Conservation (phyloP, 2,888 invertebrate species). For the Tetropium fuscum region DNA sequence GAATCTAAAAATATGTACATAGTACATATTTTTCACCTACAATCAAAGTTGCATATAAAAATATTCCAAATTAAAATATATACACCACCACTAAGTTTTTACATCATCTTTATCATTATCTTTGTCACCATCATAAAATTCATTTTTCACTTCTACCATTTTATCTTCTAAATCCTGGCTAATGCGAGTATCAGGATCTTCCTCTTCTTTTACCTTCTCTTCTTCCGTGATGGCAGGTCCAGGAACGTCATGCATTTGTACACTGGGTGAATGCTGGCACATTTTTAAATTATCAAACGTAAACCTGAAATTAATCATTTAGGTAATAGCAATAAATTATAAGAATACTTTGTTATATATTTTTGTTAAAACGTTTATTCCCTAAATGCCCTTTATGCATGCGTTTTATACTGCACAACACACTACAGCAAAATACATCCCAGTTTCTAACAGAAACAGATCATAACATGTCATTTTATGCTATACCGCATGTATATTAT, state of each 20-base stretch:
- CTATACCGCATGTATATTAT: too few relatives aligned
- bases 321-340: too few relatives aligned
- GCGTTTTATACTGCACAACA: too few relatives aligned
- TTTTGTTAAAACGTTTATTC: background rate
- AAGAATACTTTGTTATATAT: background rate
- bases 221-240: conserved; percentile 83
- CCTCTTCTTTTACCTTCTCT: conserved; percentile 78
- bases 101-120: conserved; percentile 84
- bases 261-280: conserved; percentile 93
- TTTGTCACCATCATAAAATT: conserved; percentile 91
- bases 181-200: conserved; percentile 85
- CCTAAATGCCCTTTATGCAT: background rate
- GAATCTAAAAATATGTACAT: too few relatives aligned
- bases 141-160: conserved; percentile 85
- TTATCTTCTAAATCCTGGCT: conserved; percentile 85
- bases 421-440: too few relatives aligned
- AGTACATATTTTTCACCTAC: too few relatives aligned
- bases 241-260: conserved; percentile 97
- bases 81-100: conserved; percentile 60
- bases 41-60: too few relatives aligned
- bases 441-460: too few relatives aligned
- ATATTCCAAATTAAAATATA: too few relatives aligned
- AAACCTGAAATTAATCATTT: conserved; percentile 70
- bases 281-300: conserved; percentile 94
- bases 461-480: too few relatives aligned